A percentile compares a stretch with the other conserved stretches of the same genome.
phyloP scores from a whole-genome alignment of 2,113 vertebrate genomes.

The Cranoglanis bouderius region DNA sequence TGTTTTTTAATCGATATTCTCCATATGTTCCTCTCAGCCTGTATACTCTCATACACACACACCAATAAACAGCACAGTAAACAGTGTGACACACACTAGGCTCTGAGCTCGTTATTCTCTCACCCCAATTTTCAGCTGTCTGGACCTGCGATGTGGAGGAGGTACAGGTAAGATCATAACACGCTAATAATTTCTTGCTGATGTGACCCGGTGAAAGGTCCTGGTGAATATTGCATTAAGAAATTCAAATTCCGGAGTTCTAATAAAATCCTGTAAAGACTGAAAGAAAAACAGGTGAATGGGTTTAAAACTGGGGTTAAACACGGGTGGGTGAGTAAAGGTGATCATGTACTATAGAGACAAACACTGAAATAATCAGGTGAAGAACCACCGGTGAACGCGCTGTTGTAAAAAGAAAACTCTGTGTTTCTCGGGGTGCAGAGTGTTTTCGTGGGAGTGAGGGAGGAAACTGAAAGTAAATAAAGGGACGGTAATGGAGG shows the following conservation, averaged over 20 bases:
- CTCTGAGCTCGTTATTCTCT: constrained; percentile 2
- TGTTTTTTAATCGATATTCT: not conserved
- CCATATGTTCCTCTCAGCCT: not conserved
- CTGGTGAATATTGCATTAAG: not conserved
- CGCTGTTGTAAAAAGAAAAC: not conserved
- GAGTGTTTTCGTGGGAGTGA: not conserved
- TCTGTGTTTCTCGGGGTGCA: not conserved
- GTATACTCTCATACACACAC: not conserved
- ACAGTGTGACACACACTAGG: constrained; percentile 14
- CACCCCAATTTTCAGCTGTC: not conserved
- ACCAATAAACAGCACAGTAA: constrained; percentile 21
- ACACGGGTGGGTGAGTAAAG: too few species aligned
- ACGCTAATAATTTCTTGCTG: too few species aligned
- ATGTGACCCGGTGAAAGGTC: not conserved
- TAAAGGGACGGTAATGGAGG: not conserved
- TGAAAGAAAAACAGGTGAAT: too few species aligned
- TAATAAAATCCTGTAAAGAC: not conserved
- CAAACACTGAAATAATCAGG: not conserved
- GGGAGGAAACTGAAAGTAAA: not conserved
- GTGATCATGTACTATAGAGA: too few species aligned
- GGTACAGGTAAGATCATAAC: not conserved
- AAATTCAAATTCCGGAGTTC: not conserved
- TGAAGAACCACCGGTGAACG: not conserved
- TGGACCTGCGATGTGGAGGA: not conserved
- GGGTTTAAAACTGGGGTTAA: not conserved